Conservation (phyloP, 2,113 vertebrate species). For the Mesitornis unicolor region DNA sequence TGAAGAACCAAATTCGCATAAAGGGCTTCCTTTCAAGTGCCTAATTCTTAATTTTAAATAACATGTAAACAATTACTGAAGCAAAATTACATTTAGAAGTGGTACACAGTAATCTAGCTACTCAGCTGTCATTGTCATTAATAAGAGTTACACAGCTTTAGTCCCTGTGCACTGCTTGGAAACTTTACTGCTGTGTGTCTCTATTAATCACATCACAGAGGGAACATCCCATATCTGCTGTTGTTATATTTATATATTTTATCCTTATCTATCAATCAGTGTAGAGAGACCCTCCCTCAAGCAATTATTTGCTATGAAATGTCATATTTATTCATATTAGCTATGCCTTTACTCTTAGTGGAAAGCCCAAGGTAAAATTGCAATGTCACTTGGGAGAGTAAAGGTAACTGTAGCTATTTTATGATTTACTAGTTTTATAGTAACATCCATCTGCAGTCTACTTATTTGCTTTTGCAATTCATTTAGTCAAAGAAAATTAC, state of each 20-base stretch:
- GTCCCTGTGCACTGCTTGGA: background rate
- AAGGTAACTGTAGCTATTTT: background rate
- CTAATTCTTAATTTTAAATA: background rate
- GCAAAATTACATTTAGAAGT: background rate
- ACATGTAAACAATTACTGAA: background rate
- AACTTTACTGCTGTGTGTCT: background rate
- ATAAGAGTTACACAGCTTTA: background rate
- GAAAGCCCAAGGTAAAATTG: background rate
- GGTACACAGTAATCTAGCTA: background rate
- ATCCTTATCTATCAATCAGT: background rate
- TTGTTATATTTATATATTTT: conserved; percentile 14
- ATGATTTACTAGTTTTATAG: background rate
- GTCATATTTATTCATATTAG: background rate
- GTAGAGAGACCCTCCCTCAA: background rate
- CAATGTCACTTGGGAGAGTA: background rate
- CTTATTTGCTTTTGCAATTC: background rate
- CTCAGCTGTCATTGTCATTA: background rate
- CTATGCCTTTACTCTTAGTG: background rate
- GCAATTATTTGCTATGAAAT: background rate
- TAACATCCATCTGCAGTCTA: background rate
- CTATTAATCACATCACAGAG: background rate
- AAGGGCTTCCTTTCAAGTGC: background rate
- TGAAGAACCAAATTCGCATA: background rate
- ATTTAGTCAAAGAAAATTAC: background rate
- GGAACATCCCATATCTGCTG: background rate